phyloP scores from a whole-genome alignment of 1,140 invertebrate genomes.

The Calliphora vicina region DNA sequence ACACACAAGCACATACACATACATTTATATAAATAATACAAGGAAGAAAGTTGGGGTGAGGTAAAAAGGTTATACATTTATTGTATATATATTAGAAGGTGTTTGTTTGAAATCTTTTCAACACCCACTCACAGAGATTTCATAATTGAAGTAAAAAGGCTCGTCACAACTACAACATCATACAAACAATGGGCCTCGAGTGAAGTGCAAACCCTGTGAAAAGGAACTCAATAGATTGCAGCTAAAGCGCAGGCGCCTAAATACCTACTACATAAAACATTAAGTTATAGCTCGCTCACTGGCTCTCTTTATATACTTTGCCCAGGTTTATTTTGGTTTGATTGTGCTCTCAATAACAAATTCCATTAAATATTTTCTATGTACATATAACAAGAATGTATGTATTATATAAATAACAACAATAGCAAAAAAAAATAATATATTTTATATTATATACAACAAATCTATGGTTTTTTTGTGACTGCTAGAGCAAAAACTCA shows the following conservation, averaged over 20 bases:
- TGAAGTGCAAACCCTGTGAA: not conserved
- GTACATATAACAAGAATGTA: not conserved
- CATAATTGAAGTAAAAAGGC: constrained; percentile 19
- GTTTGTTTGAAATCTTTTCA: not conserved
- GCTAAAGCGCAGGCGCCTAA: not conserved
- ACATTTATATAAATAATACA: no score
- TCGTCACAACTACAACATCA: not conserved
- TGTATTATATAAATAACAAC: not conserved
- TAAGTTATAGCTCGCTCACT: not conserved
- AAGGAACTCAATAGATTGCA: no score
- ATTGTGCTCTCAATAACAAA: not conserved
- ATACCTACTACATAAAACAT: not conserved
- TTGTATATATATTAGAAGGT: no score
- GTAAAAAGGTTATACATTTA: no score
- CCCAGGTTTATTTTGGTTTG: not conserved
- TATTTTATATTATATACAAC: not conserved
- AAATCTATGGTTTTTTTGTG: not conserved
- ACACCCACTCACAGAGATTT: not conserved
- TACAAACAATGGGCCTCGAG: not conserved
- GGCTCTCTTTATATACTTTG: not conserved
- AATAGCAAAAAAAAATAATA: not conserved
- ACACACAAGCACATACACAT: no score
- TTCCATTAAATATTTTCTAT: not conserved
- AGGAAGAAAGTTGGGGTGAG: no score
- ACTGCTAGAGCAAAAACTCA: not conserved